Base-by-base conservation (phyloP, 2,888 invertebrate species). In the Apamea epomidion region DNA sequence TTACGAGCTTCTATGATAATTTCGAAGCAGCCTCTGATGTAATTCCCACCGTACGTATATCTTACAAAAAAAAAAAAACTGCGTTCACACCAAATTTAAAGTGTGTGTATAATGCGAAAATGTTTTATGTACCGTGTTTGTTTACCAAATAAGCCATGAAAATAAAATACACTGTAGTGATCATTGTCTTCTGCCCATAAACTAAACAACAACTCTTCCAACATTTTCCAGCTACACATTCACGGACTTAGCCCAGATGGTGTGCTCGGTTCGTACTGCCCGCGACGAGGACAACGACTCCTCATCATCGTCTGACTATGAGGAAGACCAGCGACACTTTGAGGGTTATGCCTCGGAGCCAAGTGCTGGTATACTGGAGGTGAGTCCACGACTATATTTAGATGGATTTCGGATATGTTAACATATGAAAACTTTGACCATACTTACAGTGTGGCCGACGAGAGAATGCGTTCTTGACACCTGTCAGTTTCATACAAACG, bases 171-270 rank as follows among this genome's bases (percentile, higher is more conserved):
- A 32, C 32, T 21, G 6, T 25, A 32, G 14, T 71, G 45, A 32
- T 32, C 42, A 25, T 79, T 10, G 6, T n/a, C 8, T 37, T n/a
- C 29, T 29, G 25, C 14, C 54, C 54, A 6, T 21, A 16, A n/a
- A 71, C 14, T 84, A 81, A 82, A 32, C 25, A n/a, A 64, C 8
- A 10, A 16, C 2, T 73, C 16, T 62, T 29, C 42, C 14, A 37
- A 32, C 2, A 21, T 4, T 58, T 84, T 85, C 16, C 87, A 98
- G 98, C 83, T 99, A 99, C 93, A 99, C 98, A 4, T 99, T 99
- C 96, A 99, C 99, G 72, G 99, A 99, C 97, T 97, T 99, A 80
- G 99, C 99, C 0, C 99, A 99, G 95, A 99, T 99, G 98, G 99
- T 99, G 74, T 99, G 99, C 92, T 98, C 98, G 88, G 98, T 99